Base-by-base conservation (phyloP, 2,797 vertebrate species). In the Pseudomugil tenellus region DNA sequence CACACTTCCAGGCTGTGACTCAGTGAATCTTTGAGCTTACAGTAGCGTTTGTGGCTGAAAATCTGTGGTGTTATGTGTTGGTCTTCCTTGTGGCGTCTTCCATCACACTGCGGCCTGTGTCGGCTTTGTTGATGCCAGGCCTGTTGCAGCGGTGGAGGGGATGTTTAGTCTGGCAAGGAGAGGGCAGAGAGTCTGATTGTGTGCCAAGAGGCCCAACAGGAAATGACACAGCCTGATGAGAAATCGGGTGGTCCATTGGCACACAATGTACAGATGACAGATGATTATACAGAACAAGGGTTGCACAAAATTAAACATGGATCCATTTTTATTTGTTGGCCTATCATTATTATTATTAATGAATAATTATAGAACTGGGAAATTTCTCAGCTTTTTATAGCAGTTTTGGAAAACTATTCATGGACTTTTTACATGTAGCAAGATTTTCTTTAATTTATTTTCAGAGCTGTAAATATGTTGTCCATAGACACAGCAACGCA, bases 151-250 rank as follows among this genome's bases (percentile, higher is more conserved):
- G 71, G 75, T 49, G 77, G 85, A 86, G 89, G 91, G 91, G 90
- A 91, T 92, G 93, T 94, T 94, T 93, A 93, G 93, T 92, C 93
- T 92, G 89, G 19, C 66, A 41, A 67, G 48, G 81, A 81, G 67
- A 69, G 75, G 78, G 78, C 68, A 77, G 56, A 51, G 70, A 72
- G 78, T 55, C 79, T 66, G 70, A 81, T 83, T 82, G 77, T 61
- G 39, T 81, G 83, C 91, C 54, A 66, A 71, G 68, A 78, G 75
- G 72, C 74, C 75, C 48, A 62, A n/a, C 65, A 70, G 87, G 88
- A 92, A 91, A 88, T 85, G 64, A 81, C 84, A 68, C 53, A 49
- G 61, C 52, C 29, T n/a, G 56, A 37, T 46, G 52, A 74, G 49
- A 65, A 19, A 58, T 70, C 49, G 21, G 56, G 52, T 70, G 37